Conservation (phyloP, 2,113 vertebrate genomes). For the Meleagris gallopavo region DNA sequence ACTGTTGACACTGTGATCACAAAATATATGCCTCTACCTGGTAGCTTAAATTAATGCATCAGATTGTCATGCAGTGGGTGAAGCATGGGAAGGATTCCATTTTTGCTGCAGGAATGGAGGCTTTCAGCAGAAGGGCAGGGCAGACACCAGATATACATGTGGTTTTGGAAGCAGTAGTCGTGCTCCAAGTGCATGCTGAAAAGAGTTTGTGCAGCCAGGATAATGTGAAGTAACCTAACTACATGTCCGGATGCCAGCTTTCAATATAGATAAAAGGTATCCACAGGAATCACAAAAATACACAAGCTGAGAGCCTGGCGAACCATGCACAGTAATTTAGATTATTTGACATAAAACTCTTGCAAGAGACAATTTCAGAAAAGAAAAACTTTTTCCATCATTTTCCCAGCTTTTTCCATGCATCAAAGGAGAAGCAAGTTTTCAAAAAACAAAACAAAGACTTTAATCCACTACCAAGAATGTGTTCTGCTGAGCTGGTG, state of each 20-base stretch:
- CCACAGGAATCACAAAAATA: not conserved
- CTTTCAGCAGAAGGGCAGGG: not conserved
- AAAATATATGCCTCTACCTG: not conserved
- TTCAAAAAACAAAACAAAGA: constrained; percentile 16
- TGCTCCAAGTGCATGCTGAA: not conserved
- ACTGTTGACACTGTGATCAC: not conserved
- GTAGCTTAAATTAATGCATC: fast-evolving
- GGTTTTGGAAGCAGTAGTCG: not conserved
- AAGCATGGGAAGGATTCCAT: not conserved
- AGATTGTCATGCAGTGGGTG: fast-evolving
- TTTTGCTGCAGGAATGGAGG: not conserved
- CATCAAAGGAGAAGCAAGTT: not conserved
- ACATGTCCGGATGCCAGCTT: not conserved
- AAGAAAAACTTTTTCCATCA: not conserved
- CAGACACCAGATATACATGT: fast-evolving
- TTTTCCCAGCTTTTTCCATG: not conserved
- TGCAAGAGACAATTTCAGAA: not conserved
- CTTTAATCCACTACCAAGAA: not conserved
- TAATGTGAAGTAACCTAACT: not conserved
- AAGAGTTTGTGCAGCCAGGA: not conserved
- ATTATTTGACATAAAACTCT: fast-evolving
- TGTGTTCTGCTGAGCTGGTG: not conserved
- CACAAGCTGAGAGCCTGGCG: fast-evolving
- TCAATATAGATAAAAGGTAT: not conserved
- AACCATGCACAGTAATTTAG: not conserved